Base-by-base conservation (phyloP, 2,888 invertebrate species). In the Therioaphis trifolii region DNA sequence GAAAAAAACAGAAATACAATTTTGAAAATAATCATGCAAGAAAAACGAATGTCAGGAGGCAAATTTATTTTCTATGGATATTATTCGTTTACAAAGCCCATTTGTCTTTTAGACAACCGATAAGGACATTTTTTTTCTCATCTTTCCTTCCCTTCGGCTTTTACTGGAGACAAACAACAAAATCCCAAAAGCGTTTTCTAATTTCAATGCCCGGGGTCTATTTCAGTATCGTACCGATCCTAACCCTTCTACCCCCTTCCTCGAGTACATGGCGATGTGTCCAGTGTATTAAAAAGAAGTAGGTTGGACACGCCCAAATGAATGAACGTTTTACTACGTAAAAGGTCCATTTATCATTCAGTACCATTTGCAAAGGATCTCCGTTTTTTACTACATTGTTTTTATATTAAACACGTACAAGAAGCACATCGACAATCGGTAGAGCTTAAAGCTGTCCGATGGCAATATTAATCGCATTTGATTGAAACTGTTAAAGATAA, bases 121-220 rank as follows among this genome's bases (percentile, higher is more conserved):
- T 72, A 82, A 82, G 82, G 74, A 82, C 72, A 52, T 63, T 82
- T 82, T 69, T 76, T 35, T 71, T 71, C 58, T 69, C 55, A 27
- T 29, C 58, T 61, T n/a, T 46, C 43, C 71, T 27, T n/a, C 27
- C 46, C 58, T 18, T 3, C 61, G 21, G 29, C 46, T 46, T 15
- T 46, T 21, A n/a, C 71, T 11, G 71, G 43, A 58, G 29, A 61
- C 68, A 71, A 80, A 80, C 61, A 61, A 71, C 80, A 46, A 80
- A 80, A 69, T 80, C 80, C 71, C 80, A 80, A 80, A 71, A 80
- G 80, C 71, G 61, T 71, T 80, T 80, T 80, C 80, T 80, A 80
- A 80, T 80, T 80, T 72, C 46, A 71, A 69, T 58, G 61, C 58
- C 80, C 46, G 24, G 80, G 71, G 71, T 71, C 46, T 58, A 40